phyloP scores from a whole-genome alignment of 2,113 vertebrate species.

The Scytalopus superciliaris region DNA sequence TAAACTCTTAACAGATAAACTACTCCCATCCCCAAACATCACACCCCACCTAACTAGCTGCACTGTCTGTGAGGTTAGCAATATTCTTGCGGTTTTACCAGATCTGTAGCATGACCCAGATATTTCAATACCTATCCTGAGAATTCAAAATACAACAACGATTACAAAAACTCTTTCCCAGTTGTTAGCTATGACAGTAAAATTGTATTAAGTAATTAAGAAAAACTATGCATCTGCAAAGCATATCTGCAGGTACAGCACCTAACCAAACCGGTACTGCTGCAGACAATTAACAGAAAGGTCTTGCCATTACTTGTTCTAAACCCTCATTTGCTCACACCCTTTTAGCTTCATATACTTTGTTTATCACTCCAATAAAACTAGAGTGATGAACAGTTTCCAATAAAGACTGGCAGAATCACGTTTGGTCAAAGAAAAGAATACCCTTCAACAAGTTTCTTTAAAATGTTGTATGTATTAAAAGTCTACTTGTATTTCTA shows the following conservation, averaged over 20 bases:
- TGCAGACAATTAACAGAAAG: neutral
- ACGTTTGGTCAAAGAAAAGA: neutral
- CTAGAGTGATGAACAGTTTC: neutral
- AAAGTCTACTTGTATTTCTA: neutral
- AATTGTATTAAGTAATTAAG: neutral
- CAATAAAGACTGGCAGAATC: neutral
- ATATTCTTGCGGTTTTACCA: neutral
- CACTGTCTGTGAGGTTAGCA: neutral
- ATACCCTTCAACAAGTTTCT: neutral
- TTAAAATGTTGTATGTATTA: neutral
- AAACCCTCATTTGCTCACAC: neutral
- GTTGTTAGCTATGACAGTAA: neutral
- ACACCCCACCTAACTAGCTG: neutral
- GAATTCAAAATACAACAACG: neutral
- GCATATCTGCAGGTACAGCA: neutral
- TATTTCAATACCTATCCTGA: neutral
- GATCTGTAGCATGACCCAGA: neutral
- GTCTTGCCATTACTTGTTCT: constrained; percentile 12
- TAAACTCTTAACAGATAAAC: neutral
- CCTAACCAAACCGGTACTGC: constrained; percentile 24
- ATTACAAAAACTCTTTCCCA: neutral
- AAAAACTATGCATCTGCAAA: neutral
- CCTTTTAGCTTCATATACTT: neutral
- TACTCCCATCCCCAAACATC: neutral
- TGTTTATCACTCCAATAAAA: neutral